These are phyloP conservation scores for Sicus ferrugineus DNA, from an alignment of 2,888 invertebrate genomes.

Conservation along the genomic window DNA sequence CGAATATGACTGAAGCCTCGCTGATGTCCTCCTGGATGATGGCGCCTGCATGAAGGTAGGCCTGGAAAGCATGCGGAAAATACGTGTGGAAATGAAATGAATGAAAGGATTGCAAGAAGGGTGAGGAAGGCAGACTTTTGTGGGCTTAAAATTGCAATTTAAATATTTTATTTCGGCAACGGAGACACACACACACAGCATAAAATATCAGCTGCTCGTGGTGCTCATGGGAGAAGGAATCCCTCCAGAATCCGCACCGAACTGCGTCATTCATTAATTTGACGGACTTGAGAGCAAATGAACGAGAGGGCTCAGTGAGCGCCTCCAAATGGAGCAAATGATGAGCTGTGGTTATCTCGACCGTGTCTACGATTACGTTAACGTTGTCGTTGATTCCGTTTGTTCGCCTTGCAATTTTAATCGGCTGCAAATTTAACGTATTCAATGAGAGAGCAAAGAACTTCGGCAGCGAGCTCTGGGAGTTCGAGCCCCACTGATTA, in stretches of 20 bases:
- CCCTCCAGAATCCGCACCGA: background rate
- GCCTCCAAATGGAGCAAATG: background rate
- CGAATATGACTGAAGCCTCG: slow-evolving; percentile 95
- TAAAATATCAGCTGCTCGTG: background rate
- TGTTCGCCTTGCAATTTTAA: slow-evolving; percentile 5
- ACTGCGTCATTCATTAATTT: slow-evolving; percentile 23
- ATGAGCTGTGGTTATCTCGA: background rate
- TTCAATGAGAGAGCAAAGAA: slow-evolving; percentile 14
- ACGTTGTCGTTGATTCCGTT: background rate
- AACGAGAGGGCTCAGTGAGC: background rate
- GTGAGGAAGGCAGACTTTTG: background rate
- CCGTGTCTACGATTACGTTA: slow-evolving; percentile 15
- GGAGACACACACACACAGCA: background rate
- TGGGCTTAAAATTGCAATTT: slow-evolving; percentile 9
- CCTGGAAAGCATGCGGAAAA: slow-evolving; percentile 71
- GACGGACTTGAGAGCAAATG: background rate
- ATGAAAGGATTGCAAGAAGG: background rate
- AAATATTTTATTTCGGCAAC: slow-evolving; percentile 22
- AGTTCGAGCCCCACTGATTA: slow-evolving; percentile 2
- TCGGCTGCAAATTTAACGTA: background rate
- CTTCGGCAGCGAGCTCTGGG: background rate
- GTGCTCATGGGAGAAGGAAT: background rate
- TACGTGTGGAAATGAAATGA: slow-evolving; percentile 5
- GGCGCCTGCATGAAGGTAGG: slow-evolving; percentile 93
- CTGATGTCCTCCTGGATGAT: slow-evolving; percentile 94